Conservation (phyloP, 2,888 invertebrate species). For the Protonemura montana region DNA sequence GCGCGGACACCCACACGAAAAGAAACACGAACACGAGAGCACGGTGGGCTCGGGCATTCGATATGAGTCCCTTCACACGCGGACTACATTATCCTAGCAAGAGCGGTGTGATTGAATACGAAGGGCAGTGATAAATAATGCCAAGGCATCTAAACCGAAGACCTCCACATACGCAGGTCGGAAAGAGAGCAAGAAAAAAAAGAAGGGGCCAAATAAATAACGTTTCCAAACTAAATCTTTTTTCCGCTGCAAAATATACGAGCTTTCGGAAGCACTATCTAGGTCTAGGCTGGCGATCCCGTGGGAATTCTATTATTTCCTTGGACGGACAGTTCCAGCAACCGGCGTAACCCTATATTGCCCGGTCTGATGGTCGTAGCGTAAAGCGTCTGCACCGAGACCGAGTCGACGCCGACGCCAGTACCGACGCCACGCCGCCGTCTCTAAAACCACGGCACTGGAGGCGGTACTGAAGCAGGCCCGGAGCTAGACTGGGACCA, state of each 20-base stretch:
- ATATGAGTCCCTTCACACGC: not conserved
- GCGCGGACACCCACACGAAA: no score
- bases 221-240: constrained; percentile 38
- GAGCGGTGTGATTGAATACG: constrained; percentile 29
- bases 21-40: no score
- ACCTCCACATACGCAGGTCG: not conserved
- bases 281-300: not conserved
- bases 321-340: constrained; percentile 15
- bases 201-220: constrained; percentile 35
- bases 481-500: not conserved
- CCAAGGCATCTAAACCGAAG: constrained; percentile 31
- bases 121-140: constrained; percentile 35
- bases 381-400: not conserved
- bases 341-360: constrained; percentile 9
- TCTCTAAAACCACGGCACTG: no score
- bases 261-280: constrained; percentile 34
- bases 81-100: not conserved
- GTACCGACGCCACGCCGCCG: not conserved
- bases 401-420: not conserved
- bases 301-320: constrained; percentile 28
- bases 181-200: not conserved
- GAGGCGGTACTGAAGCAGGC: not conserved
- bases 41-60: not conserved
- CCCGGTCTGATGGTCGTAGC: not conserved
- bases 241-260: constrained; percentile 38